Conservation (phyloP, 2,888 invertebrate genomes). For the Glyphotaelius pellucidus region DNA sequence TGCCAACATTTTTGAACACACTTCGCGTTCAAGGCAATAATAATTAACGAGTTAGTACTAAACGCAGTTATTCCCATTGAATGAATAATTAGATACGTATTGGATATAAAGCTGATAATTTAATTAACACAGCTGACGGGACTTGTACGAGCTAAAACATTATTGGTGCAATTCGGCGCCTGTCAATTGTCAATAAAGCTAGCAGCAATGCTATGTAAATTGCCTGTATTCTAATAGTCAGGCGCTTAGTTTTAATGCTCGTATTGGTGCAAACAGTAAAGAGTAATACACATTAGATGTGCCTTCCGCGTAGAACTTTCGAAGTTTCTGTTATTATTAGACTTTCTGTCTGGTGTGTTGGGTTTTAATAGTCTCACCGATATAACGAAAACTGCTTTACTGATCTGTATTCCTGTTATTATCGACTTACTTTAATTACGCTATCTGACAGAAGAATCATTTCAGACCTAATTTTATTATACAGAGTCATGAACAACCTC, state of each 20-base stretch:
- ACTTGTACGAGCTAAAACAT: neutral
- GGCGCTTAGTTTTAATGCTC: neutral
- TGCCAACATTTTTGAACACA: too few species aligned
- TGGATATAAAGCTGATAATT: neutral
- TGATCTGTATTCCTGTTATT: too few species aligned
- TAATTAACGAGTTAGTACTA: neutral
- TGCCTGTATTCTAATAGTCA: neutral
- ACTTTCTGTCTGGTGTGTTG: too few species aligned
- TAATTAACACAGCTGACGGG: neutral
- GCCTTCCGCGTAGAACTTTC: too few species aligned
- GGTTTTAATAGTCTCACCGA: too few species aligned
- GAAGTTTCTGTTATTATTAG: too few species aligned
- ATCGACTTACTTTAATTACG: too few species aligned
- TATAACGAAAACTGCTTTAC: too few species aligned
- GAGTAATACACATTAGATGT: too few species aligned
- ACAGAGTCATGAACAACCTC: too few species aligned
- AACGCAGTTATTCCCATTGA: neutral
- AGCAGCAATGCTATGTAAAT: neutral
- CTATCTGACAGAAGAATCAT: too few species aligned
- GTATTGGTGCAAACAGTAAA: neutral
- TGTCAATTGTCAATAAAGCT: neutral
- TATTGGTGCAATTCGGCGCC: neutral
- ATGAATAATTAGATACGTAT: neutral
- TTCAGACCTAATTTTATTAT: too few species aligned
- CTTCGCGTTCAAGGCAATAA: neutral